Evolutionary conservation across 1,140 invertebrate species (phyloP).

Genomic region (Sycophila sp.): DNA sequence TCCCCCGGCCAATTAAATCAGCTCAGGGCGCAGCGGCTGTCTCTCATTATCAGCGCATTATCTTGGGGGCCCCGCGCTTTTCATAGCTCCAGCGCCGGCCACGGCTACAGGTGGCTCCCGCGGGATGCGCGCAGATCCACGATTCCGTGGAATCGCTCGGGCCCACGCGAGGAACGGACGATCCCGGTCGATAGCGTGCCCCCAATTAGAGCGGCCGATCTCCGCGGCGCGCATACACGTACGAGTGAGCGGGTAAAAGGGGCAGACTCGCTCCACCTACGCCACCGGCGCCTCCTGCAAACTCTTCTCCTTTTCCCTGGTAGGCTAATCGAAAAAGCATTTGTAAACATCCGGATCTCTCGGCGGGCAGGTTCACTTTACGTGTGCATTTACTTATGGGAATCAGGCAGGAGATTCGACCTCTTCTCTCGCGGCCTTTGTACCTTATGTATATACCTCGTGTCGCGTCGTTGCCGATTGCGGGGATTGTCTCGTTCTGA

Average conservation of each 20-base stretch:
- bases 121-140: slow-evolving; percentile 51
- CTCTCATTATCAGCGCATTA: slow-evolving; percentile 59
- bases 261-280: slow-evolving; percentile 11
- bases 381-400: slow-evolving; percentile 1
- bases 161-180: too few species aligned
- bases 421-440: neutral
- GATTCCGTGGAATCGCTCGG: slow-evolving; percentile 62
- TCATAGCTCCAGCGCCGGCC: slow-evolving; percentile 47
- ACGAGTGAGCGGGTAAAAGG: neutral
- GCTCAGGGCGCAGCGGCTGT: slow-evolving; percentile 48
- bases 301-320: too few species aligned
- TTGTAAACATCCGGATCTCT: slow-evolving; percentile 14
- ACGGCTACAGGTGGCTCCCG: slow-evolving; percentile 27
- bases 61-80: slow-evolving; percentile 52
- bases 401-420: neutral
- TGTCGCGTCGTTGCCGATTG: too few species aligned
- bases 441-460: neutral
- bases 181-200: slow-evolving; percentile 54
- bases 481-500: too few species aligned
- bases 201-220: slow-evolving; percentile 58
- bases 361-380: neutral
- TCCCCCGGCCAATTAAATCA: slow-evolving; percentile 61
- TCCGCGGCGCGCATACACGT: neutral
- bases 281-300: slow-evolving; percentile 8
- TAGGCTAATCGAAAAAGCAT: slow-evolving; percentile 5